Conservation (phyloP, 2,888 invertebrate genomes). For the Conops quadrifasciatus region DNA sequence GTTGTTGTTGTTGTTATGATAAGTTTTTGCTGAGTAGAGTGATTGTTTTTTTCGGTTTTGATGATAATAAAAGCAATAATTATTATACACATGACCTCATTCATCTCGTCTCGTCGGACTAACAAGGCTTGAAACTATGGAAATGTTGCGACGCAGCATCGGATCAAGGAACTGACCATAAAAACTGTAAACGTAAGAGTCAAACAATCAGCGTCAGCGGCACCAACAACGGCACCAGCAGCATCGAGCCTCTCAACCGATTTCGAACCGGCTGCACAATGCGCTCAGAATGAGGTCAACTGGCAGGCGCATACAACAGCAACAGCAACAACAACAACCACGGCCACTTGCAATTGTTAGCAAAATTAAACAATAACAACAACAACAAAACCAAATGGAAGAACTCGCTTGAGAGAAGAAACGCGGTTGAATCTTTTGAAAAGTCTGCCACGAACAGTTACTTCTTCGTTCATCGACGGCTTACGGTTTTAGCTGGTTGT, state of each 20-base stretch:
- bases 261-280: conserved; percentile 32
- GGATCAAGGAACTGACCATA: conserved; percentile 1
- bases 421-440: background rate
- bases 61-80: conserved; percentile 7
- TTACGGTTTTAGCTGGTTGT: background rate
- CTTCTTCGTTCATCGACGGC: background rate
- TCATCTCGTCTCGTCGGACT: conserved; percentile 2
- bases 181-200: conserved; percentile 2
- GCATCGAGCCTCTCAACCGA: conserved; percentile 7
- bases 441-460: no score
- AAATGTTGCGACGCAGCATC: background rate
- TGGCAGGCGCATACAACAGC: conserved; percentile 35
- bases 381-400: conserved; percentile 9
- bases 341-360: background rate
- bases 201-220: conserved; percentile 24
- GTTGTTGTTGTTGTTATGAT: conserved; percentile 11
- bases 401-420: background rate
- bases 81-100: conserved; percentile 22
- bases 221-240: conserved; percentile 10
- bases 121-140: background rate
- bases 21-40: background rate
- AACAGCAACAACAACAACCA: conserved; percentile 17
- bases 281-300: conserved; percentile 30
- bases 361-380: background rate
- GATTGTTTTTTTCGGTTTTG: background rate